These are phyloP conservation scores for Aphelocoma coerulescens DNA, from an alignment of 2,113 vertebrate species.

Conservation along the genomic window DNA sequence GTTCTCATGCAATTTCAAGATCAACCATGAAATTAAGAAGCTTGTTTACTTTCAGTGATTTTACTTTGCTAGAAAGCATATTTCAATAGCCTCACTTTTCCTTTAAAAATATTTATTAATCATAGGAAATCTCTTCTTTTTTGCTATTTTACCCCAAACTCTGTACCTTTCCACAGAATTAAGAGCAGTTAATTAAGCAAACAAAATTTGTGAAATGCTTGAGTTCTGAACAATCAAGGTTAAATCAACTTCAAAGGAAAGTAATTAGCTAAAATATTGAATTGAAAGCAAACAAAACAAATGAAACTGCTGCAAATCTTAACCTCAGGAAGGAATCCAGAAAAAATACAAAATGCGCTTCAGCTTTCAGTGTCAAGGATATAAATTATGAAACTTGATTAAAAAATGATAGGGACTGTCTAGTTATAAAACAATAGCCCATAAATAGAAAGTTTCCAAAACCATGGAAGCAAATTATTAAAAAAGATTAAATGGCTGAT, in stretches of 20 bases:
- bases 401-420: not conserved
- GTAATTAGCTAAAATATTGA: not conserved
- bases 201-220: not conserved
- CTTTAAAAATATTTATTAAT: not conserved
- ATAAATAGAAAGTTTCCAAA: not conserved
- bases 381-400: not conserved
- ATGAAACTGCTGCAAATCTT: not conserved
- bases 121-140: not conserved
- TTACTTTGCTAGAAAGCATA: not conserved
- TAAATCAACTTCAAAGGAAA: conserved; percentile 3
- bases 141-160: not conserved
- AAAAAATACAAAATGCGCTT: not conserved
- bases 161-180: not conserved
- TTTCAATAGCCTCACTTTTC: not conserved
- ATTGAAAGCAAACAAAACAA: not conserved
- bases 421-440: not conserved
- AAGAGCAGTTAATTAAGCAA: not conserved
- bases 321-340: not conserved
- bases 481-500: not conserved
- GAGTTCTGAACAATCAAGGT: not conserved
- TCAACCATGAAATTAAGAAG: not conserved
- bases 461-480: not conserved
- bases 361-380: not conserved
- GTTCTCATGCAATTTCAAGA: not conserved
- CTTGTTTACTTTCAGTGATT: not conserved